These are phyloP conservation scores for Oryzias melastigma DNA, from an alignment of 2,113 vertebrate species.

Conservation along the genomic window DNA sequence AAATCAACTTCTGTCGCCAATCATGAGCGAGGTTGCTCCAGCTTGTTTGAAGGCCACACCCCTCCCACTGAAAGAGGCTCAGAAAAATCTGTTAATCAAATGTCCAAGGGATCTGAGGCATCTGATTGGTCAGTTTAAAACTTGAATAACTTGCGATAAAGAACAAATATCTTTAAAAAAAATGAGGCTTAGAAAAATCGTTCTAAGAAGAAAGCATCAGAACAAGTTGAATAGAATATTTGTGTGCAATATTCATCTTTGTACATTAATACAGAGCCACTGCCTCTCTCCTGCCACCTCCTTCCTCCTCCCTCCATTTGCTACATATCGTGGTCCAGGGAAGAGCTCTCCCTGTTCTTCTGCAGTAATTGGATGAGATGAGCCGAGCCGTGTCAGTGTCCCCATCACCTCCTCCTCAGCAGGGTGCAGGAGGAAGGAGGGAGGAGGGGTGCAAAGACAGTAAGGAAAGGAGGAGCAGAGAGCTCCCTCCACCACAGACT, in stretches of 20 bases:
- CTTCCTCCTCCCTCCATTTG: constrained; percentile 34
- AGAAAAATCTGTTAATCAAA: too few species aligned
- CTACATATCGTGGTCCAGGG: constrained; percentile 47
- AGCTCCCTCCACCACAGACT: constrained; percentile 48
- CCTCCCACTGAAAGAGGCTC: too few species aligned
- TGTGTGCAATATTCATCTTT: constrained; percentile 11
- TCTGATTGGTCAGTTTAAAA: too few species aligned
- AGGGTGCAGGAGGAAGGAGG: constrained; percentile 50
- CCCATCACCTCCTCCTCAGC: constrained; percentile 66
- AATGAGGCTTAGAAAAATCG: too few species aligned
- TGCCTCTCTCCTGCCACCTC: constrained; percentile 23
- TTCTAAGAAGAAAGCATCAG: too few species aligned
- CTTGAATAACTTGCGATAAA: too few species aligned
- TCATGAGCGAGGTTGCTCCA: too few species aligned
- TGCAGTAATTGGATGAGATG: constrained; percentile 72
- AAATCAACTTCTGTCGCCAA: too few species aligned
- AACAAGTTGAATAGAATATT: constrained; percentile 9
- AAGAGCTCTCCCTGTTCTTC: constrained; percentile 69
- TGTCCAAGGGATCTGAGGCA: too few species aligned
- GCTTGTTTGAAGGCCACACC: too few species aligned
- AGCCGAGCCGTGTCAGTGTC: constrained; percentile 68
- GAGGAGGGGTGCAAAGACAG: constrained; percentile 19
- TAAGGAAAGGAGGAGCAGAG: constrained; percentile 41
- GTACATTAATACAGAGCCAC: constrained; percentile 13
- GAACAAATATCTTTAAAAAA: too few species aligned